A percentile compares a stretch with the other conserved stretches of the same genome.
phyloP scores from a whole-genome alignment of 2,888 invertebrate genomes.

The Cistogaster globosa region DNA sequence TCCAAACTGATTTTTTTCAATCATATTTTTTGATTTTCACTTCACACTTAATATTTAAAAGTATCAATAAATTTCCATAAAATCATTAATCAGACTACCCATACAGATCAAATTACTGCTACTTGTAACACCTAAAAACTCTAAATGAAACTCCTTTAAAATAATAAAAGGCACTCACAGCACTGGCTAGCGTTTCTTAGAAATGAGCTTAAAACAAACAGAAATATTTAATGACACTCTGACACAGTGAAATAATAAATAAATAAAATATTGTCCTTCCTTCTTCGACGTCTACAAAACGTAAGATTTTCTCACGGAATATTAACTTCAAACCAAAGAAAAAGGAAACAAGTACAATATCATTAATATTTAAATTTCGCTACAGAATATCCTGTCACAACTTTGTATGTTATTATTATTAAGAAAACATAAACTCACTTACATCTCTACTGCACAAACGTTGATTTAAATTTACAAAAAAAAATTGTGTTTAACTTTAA shows the following conservation, averaged over 20 bases:
- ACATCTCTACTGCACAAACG: not conserved
- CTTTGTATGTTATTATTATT: not conserved
- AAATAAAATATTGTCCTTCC: slow-evolving; percentile 43
- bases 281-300: not conserved
- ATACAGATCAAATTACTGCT: slow-evolving; percentile 54
- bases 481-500: slow-evolving; percentile 8
- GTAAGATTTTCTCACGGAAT: slow-evolving; percentile 45
- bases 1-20: not conserved
- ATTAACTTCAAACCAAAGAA: not conserved
- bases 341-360: slow-evolving; percentile 33
- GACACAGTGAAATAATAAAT: slow-evolving; percentile 26
- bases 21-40: not conserved
- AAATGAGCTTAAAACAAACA: not conserved
- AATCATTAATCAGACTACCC: slow-evolving; percentile 52
- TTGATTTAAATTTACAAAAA: not conserved
- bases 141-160: slow-evolving; percentile 3
- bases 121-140: slow-evolving; percentile 53
- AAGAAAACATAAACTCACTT: not conserved
- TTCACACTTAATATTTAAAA: not conserved
- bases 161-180: not conserved
- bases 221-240: slow-evolving; percentile 45
- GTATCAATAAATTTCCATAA: slow-evolving; percentile 18
- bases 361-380: slow-evolving; percentile 46
- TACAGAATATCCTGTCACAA: slow-evolving; percentile 61
- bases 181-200: slow-evolving; percentile 23